Evolutionary conservation across 2,888 invertebrate species (phyloP).

Genomic region (Amitus sp.): DNA sequence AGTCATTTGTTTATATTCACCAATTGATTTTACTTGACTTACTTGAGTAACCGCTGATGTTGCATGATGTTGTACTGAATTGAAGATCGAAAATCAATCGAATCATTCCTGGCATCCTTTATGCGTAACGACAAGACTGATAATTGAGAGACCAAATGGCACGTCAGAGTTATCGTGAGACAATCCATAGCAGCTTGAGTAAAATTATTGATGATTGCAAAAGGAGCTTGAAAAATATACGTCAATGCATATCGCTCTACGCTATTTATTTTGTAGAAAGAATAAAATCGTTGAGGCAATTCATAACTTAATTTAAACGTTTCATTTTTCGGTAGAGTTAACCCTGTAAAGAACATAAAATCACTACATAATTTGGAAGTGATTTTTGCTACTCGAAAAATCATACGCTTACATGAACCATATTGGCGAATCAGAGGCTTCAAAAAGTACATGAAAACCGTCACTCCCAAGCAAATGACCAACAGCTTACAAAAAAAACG

Average conservation of each 20-base stretch:
- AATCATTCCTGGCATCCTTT: constrained; percentile 3
- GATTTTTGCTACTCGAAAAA: too few relatives aligned
- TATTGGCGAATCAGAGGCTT: constrained; percentile 40
- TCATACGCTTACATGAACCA: constrained; percentile 27
- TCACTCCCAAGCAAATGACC: constrained; percentile 29
- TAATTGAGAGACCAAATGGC: constrained; percentile 39
- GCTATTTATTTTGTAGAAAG: constrained; percentile 29
- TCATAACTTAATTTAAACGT: constrained; percentile 13
- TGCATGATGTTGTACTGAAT: constrained; percentile 10
- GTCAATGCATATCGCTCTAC: constrained; percentile 18
- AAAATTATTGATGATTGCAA: constrained; percentile 34
- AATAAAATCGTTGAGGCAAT: constrained; percentile 35
- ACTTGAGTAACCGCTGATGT: constrained; percentile 29
- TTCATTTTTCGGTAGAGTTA: constrained; percentile 8
- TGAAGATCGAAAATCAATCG: not conserved
- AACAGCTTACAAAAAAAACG: constrained; percentile 32
- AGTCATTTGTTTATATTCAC: too few relatives aligned
- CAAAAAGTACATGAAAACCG: constrained; percentile 33
- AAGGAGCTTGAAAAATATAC: constrained; percentile 33
- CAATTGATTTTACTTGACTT: not conserved
- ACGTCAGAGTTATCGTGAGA: constrained; percentile 29
- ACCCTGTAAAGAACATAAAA: constrained; percentile 8
- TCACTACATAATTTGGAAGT: not conserved
- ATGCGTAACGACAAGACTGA: constrained; percentile 32
- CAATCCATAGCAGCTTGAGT: constrained; percentile 42